Base-by-base conservation (phyloP, 2,797 vertebrate genomes). In the Chiroxiphia lanceolata region DNA sequence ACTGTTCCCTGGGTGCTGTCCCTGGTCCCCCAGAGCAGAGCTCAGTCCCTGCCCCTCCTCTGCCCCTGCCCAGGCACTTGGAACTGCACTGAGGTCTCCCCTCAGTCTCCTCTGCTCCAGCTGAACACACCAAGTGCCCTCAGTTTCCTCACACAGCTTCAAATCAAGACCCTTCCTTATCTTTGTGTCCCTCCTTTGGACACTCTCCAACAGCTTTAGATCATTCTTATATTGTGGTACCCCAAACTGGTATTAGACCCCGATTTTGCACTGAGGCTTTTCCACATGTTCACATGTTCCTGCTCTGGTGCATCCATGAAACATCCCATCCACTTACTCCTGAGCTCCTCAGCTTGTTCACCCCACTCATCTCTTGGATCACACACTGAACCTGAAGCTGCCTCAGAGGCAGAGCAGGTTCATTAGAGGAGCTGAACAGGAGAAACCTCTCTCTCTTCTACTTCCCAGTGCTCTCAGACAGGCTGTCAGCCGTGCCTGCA, bases 251-350 rank as follows among this genome's bases (percentile, higher is more conserved):
- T 4, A 13, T 60, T 31, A 77, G n/a, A 87, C 17, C 25, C n/a
- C 0, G 0, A 11, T 6, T 74, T 61, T 86, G 31, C 22, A 16
- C 22, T 10, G 27, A n/a, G 61, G 4, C 33, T 84, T 33, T 5
- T 33, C 31, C 67, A 48, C n/a, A 1, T 1, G 9, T 20, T 50
- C 0, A 0, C n/a, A 15, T 23, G 19, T 65, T 36, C 45, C 69
- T 51, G 9, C 53, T 56, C n/a, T 42, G 29, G 9, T 27, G 34
- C 71, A 44, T 44, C 27, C 51, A 42, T n/a, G 27, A 42, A 63
- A 50, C 12, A 60, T 21, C 31, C 20, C 45, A 26, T 11, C 13
- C 1, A 0, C 23, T 67, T 16, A 6, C 34, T 10, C 8, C 11
- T 7, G 38, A 27, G 17, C 15, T 9, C 10, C 11, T 6, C 38